A percentile compares a stretch with the other conserved stretches of the same genome.
Conservation (phyloP, 2,113 vertebrate species). For the Myotis yumanensis region DNA sequence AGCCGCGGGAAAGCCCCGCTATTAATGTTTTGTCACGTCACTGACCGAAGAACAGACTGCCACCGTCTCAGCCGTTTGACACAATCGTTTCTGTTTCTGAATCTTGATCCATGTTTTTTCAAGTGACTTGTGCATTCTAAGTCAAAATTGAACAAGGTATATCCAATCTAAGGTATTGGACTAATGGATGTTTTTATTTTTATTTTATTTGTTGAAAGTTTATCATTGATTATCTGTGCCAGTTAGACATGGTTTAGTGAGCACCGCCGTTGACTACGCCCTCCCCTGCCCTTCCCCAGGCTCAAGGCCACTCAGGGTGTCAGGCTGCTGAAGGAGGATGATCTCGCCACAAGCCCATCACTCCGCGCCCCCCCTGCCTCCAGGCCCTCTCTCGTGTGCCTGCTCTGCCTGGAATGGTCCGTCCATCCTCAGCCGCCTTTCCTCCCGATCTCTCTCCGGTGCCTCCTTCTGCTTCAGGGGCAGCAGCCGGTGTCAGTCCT, state of each 20-base stretch:
- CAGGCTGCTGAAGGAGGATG: accelerated
- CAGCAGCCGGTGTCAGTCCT: not conserved
- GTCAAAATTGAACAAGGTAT: not conserved
- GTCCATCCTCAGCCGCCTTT: not conserved
- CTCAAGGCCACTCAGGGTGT: not conserved
- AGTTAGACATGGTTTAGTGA: not conserved
- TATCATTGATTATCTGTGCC: not conserved
- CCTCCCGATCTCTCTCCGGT: not conserved
- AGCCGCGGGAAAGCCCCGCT: not conserved
- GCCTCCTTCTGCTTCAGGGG: not conserved
- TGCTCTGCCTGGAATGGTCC: not conserved
- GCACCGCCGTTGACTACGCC: not conserved
- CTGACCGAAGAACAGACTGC: conserved; percentile 23
- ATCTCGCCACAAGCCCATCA: accelerated
- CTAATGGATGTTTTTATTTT: not conserved
- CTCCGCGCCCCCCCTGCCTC: not conserved
- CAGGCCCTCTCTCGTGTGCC: not conserved
- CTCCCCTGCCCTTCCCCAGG: not conserved
- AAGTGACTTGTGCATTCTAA: not conserved
- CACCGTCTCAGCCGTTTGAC: not conserved
- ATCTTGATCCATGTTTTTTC: not conserved
- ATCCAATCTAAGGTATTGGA: not conserved
- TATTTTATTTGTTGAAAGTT: not conserved
- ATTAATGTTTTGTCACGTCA: conserved; percentile 52
- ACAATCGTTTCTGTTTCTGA: conserved; percentile 21